Percentiles rank a stretch among this genome's conserved stretches.
phyloP scores from a whole-genome alignment of 2,888 invertebrate genomes.

The Drosophila meridionalis region DNA sequence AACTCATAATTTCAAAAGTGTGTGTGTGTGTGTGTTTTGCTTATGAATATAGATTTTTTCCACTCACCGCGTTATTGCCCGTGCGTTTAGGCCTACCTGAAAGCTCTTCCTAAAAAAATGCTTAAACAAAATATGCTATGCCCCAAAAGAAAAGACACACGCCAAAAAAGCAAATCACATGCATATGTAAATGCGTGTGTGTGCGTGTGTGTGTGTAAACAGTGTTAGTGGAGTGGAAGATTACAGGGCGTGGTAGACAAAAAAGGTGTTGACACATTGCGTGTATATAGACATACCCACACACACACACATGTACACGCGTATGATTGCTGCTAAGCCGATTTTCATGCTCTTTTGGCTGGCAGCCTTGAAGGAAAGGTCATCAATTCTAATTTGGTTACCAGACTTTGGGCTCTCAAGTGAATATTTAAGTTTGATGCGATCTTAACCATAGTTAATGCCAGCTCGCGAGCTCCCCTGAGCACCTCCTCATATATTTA shows the following conservation, averaged over 20 bases:
- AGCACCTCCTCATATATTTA: neutral
- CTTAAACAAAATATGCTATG: constrained; percentile 48
- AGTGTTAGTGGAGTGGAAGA: constrained; percentile 43
- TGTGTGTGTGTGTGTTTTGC: constrained; percentile 18
- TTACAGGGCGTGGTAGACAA: constrained; percentile 49
- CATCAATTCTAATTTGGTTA: constrained; percentile 73
- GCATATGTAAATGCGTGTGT: constrained; percentile 31
- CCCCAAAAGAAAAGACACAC: constrained; percentile 54
- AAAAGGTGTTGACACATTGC: constrained; percentile 76
- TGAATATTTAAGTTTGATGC: constrained; percentile 2
- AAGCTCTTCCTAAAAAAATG: constrained; percentile 6
- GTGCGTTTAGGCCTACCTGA: constrained; percentile 37
- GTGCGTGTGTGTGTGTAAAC: constrained; percentile 32
- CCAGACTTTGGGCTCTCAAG: constrained; percentile 13
- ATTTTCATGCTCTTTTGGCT: constrained; percentile 27
- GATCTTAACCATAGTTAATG: constrained; percentile 6
- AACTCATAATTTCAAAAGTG: constrained; percentile 33
- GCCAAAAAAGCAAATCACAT: constrained; percentile 42
- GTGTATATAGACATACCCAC: constrained; percentile 34
- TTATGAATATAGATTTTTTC: constrained; percentile 76
- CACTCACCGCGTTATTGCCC: constrained; percentile 28
- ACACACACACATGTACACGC: constrained; percentile 2
- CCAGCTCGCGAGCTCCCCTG: constrained; percentile 1
- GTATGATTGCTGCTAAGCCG: constrained; percentile 66
- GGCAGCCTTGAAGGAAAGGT: constrained; percentile 41